phyloP scores from a whole-genome alignment of 2,797 vertebrate species.

The Brachyrhaphis roseni region DNA sequence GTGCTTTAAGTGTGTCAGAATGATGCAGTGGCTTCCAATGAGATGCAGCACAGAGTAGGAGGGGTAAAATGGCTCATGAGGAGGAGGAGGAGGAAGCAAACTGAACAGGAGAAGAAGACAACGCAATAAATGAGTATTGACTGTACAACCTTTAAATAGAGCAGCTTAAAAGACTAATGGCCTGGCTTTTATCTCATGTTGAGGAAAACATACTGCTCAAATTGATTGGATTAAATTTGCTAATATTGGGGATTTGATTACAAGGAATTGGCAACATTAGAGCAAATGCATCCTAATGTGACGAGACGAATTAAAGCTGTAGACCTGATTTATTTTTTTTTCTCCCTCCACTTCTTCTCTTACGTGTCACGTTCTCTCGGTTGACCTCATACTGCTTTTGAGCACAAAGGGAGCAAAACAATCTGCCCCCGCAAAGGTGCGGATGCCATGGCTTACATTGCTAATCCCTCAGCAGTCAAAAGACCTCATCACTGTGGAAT shows the following conservation, averaged over 20 bases:
- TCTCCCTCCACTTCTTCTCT: constrained; percentile 7
- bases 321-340: background rate
- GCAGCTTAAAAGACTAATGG: constrained; percentile 43
- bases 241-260: constrained; percentile 37
- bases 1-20: constrained; percentile 54
- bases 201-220: constrained; percentile 18
- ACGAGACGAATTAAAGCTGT: constrained; percentile 11
- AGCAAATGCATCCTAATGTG: constrained; percentile 25
- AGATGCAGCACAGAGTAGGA: constrained; percentile 38
- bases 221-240: constrained; percentile 46
- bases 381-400: constrained; percentile 39
- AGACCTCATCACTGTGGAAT: constrained; percentile 53
- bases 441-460: constrained; percentile 53
- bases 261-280: constrained; percentile 18
- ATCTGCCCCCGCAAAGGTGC: constrained; percentile 44
- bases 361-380: constrained; percentile 18
- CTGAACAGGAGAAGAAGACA: constrained; percentile 36
- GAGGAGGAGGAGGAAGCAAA: constrained; percentile 38
- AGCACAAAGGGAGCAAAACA: constrained; percentile 46
- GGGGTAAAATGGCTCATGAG: constrained; percentile 55
- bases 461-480: constrained; percentile 61
- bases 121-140: constrained; percentile 45
- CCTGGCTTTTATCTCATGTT: constrained; percentile 36
- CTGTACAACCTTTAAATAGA: constrained; percentile 49
- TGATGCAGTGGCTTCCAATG: constrained; percentile 32